Evolutionary conservation across 2,888 invertebrate genomes (phyloP), one percentile per base, ranked within the genome.

Genomic region (Drosophila formosana): DNA sequence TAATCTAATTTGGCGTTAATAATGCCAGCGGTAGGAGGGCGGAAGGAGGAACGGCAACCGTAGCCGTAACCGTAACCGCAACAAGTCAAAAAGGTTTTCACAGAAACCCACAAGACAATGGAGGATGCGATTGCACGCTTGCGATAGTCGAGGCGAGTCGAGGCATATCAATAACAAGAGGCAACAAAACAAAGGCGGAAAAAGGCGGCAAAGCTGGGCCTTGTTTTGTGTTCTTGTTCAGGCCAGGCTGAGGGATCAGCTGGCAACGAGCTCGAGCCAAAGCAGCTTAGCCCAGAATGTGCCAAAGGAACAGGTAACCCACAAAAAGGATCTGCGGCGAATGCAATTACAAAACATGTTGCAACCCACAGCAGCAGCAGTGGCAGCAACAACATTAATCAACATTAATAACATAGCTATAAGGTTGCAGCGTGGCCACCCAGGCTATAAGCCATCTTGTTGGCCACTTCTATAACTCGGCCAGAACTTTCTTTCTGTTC

Each of bases 1-100:
- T 90, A 90, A 90, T 90, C 90, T 90, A 90, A 90, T 90, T 90
- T 90, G 90, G 90, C 89, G 89, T 90, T 90, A 90, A 90, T 89
- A 89, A 89, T 83, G 68, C 89, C 69, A 47, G 37, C 55, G 18
- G 18, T 18, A 18, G 18, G 18, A 18, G 18, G 18, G 18, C 1
- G 18, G 13, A 5, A 41, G 18, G 11, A 41, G 26, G n/a, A 46
- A 25, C 84, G 81, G 83, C 84, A 81, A 71, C 39, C 18, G 18
- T 18, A 18, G 18, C 18, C 18, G 18, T 18, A 87, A 88, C 84
- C 81, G 83, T 82, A 81, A 71, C 39, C 79, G 82, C 64, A 68
- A 73, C 88, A 86, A 86, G 87, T 90, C 89, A 89, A 90, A 90
- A 90, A 89, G 89, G 86, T 88, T 88, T 90, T 90, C 89, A 86